phyloP scores from a whole-genome alignment of 1,140 invertebrate species.

The Schlechtendalia chinensis region DNA sequence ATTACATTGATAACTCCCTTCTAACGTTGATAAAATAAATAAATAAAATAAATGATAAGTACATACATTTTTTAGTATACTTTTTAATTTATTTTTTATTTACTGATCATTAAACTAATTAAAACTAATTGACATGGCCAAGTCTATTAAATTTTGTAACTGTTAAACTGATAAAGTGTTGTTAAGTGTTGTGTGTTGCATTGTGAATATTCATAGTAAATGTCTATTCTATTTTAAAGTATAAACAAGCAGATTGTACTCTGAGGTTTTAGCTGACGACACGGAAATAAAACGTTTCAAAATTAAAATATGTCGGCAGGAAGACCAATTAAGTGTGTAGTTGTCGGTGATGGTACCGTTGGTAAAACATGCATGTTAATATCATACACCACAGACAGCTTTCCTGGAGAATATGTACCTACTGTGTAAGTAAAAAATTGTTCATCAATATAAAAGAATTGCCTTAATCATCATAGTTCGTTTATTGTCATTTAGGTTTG shows the following conservation, averaged over 20 bases:
- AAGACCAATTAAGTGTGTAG: conserved; percentile 89
- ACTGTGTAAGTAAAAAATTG: conserved; percentile 61
- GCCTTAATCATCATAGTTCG: not conserved
- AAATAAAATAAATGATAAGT: conserved; percentile 41
- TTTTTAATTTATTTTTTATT: conserved; percentile 24
- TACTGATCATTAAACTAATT: conserved; percentile 40
- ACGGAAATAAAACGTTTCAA: not conserved
- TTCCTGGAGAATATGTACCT: conserved; percentile 96
- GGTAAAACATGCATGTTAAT: conserved; percentile 99
- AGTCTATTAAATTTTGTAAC: not conserved
- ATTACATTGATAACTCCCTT: conserved; percentile 8
- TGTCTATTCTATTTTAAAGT: conserved; percentile 5
- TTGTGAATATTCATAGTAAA: not conserved
- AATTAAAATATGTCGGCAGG: conserved; percentile 54
- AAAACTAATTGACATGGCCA: conserved; percentile 22
- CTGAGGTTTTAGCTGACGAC: not conserved
- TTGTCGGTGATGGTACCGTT: conserved; percentile 90
- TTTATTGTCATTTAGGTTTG: conserved; percentile 68
- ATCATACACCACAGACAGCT: conserved; percentile 97
- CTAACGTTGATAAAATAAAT: conserved; percentile 42
- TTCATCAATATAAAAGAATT: not conserved
- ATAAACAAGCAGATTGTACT: conserved; percentile 22
- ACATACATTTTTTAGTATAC: not conserved
- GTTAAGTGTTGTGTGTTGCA: not conserved
- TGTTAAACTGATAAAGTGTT: conserved; percentile 22